Conservation (phyloP, 2,113 vertebrate species). For the Leptosomus discolor region DNA sequence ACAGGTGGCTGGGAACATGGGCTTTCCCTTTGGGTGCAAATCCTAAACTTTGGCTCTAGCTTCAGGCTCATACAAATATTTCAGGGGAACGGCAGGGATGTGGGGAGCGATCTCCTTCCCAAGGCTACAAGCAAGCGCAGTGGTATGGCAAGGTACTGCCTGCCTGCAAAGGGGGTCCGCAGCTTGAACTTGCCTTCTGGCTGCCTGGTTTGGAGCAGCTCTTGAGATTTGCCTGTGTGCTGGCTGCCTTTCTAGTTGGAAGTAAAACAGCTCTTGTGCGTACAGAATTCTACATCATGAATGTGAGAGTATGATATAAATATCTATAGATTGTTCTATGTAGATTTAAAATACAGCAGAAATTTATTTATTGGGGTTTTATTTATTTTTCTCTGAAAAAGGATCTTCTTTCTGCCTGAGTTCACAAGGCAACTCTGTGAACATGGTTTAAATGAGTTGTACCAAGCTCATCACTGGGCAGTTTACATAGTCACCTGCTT, state of each 20-base stretch:
- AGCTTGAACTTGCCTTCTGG: neutral
- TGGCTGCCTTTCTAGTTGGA: neutral
- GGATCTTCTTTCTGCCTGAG: neutral
- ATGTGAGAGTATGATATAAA: neutral
- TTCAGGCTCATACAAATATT: neutral
- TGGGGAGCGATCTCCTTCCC: neutral
- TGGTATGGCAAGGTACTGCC: neutral
- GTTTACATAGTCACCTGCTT: neutral
- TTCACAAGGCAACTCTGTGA: neutral
- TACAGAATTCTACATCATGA: neutral
- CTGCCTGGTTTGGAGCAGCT: neutral
- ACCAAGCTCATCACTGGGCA: neutral
- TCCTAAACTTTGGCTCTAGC: neutral
- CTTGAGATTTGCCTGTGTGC: rapidly evolving
- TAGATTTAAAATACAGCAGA: neutral
- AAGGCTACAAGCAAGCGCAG: neutral
- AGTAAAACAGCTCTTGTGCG: neutral
- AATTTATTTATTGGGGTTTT: neutral
- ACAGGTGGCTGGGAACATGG: neutral
- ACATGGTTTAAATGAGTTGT: neutral
- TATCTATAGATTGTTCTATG: neutral
- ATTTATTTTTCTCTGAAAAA: neutral
- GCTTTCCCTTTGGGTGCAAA: neutral
- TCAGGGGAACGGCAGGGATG: neutral
- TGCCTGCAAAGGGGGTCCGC: rapidly evolving